Conservation (phyloP, 2,113 vertebrate species). For the Sphyrna mokarran region DNA sequence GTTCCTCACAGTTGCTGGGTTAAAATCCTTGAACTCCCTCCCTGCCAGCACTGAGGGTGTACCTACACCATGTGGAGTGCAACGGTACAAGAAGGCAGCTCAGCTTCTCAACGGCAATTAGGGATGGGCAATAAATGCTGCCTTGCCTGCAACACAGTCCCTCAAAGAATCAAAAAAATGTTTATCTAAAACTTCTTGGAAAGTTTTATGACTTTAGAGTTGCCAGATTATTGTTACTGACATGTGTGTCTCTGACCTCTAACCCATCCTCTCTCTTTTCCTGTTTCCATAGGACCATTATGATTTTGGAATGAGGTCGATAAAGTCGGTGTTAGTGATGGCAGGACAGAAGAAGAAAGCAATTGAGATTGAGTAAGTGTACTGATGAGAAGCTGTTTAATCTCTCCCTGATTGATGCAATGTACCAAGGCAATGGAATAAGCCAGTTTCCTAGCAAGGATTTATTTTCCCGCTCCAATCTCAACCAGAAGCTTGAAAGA, state of each 20-base stretch:
- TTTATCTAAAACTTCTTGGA: background rate
- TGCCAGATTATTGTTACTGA: background rate
- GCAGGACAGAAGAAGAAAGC: slow-evolving; percentile 50
- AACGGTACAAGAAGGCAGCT: no score
- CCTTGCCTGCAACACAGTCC: no score
- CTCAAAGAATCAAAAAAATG: no score
- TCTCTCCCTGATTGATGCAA: background rate
- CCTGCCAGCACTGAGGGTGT: no score
- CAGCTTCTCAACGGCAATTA: no score
- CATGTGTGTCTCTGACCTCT: slow-evolving; percentile 11
- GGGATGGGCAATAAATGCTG: no score
- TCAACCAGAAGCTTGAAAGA: background rate
- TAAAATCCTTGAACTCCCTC: no score
- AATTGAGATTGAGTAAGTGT: slow-evolving; percentile 44
- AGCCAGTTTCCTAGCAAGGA: background rate
- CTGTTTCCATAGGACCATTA: slow-evolving; percentile 52
- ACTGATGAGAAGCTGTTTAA: slow-evolving; percentile 29
- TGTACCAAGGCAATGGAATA: background rate
- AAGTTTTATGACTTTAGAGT: background rate
- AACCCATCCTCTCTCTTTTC: slow-evolving; percentile 39
- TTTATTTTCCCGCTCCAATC: background rate
- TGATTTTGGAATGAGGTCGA: slow-evolving; percentile 55
- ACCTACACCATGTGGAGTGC: no score
- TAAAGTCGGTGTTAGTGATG: slow-evolving; percentile 53
- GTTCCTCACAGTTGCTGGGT: no score